phyloP scores from a whole-genome alignment of 2,113 vertebrate genomes.

The Chitala chitala region DNA sequence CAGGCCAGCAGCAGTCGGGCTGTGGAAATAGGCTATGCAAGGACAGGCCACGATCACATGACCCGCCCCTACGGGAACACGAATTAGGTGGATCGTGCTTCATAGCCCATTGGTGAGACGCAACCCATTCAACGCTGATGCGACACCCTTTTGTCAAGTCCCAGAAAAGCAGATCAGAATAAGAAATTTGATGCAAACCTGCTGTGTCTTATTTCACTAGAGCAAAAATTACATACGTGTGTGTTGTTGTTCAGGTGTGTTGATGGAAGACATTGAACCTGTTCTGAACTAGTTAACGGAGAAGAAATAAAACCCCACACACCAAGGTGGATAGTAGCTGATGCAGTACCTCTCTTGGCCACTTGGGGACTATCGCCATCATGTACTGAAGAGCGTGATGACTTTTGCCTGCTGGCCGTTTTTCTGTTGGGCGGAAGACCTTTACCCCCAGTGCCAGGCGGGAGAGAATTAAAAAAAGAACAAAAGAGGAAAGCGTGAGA shows the following conservation, averaged over 20 bases:
- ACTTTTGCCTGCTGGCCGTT: conserved; percentile 30
- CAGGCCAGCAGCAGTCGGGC: too few relatives aligned
- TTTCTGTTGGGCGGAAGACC: conserved; percentile 37
- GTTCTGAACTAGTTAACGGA: too few relatives aligned
- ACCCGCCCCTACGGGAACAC: neutral
- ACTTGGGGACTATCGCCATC: conserved; percentile 29
- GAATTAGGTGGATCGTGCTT: neutral
- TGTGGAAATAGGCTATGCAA: too few relatives aligned
- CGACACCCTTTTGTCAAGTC: too few relatives aligned
- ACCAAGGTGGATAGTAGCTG: neutral
- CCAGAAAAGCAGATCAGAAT: too few relatives aligned
- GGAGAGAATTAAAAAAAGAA: neutral
- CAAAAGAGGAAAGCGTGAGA: neutral
- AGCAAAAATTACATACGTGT: too few relatives aligned
- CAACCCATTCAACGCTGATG: neutral
- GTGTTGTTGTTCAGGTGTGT: neutral
- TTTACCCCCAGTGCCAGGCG: conserved; percentile 30
- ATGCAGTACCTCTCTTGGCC: conserved; percentile 40
- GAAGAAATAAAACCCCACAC: neutral
- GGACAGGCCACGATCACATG: neutral
- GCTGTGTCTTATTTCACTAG: too few relatives aligned
- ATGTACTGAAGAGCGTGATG: too few relatives aligned
- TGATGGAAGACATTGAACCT: too few relatives aligned
- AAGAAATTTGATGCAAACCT: too few relatives aligned
- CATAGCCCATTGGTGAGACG: neutral